Evolutionary conservation across 2,888 invertebrate species (phyloP), one percentile per base, ranked within the genome.

Genomic region (Scrobipalpa atriplicella): DNA sequence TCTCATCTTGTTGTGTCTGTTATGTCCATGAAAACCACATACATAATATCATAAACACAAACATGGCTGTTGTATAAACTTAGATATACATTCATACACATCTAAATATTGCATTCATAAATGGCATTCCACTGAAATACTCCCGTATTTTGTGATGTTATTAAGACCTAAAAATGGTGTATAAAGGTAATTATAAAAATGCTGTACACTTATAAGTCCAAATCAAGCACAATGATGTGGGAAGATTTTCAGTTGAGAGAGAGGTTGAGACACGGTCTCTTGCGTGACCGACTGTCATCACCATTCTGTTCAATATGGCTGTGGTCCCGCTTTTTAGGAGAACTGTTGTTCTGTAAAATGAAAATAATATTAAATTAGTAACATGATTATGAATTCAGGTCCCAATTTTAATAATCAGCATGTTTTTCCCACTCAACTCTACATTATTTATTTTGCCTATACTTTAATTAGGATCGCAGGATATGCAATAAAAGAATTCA

Each of bases 291-390:
- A 63, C 85, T 89, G 43, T 93, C 93, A n/a, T 93, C 92, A 43
- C 94, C 94, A 68, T 94, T 94, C 72, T 93, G 93, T 71, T 92
- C 92, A 66, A 90, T 78, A 70, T 89, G 89, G 75, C 89, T 93
- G 70, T 91, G 90, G 70, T 95, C 95, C 70, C 95, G 89, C 83
- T 95, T 95, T 79, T 94, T 94, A 72, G 94, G 94, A 47, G 94
- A 93, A 69, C 87, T 93, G 89, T 94, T 88, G 70, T 92, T 84
- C 93, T 93, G 84, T 66, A 84, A 29, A 29, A 29, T 29, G 29
- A 29, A 29, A 29, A 29, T 29, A 29, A 5, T 29, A 29, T 29
- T 29, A 29, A 29, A 29, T 29, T 29, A 29, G 29, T 29, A 29
- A 29, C 2, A 29, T 5, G n/a, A 58, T 8, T 9, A 21, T 10